Conservation (phyloP, 2,888 invertebrate genomes). For the Patella ulyssiponensis region DNA sequence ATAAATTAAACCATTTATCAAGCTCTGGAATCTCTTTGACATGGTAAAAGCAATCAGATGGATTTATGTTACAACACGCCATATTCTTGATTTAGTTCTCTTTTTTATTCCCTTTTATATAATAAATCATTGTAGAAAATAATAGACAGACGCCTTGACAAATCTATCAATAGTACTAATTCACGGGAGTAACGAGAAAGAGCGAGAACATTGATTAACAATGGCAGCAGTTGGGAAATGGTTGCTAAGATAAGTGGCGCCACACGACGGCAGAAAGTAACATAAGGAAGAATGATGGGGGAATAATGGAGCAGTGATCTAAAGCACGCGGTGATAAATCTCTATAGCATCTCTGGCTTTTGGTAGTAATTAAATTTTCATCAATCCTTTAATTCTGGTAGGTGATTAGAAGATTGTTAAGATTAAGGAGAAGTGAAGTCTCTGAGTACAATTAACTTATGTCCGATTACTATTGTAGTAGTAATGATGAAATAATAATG, state of each 20-base stretch:
- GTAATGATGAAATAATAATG: too few species aligned
- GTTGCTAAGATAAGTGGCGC: conserved; percentile 13
- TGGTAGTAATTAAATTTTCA: conserved; percentile 2
- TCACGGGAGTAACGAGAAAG: conserved; percentile 13
- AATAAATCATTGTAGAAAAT: not conserved
- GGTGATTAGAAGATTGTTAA: too few species aligned
- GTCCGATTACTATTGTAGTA: not conserved
- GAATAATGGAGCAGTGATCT: not conserved
- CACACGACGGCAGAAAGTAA: conserved; percentile 9
- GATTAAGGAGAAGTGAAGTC: not conserved
- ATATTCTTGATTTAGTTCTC: not conserved
- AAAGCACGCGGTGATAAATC: not conserved
- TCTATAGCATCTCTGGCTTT: not conserved
- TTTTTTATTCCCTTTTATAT: not conserved
- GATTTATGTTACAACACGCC: conserved; percentile 2
- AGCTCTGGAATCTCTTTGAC: not conserved
- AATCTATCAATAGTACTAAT: conserved; percentile 7
- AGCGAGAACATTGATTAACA: conserved; percentile 13
- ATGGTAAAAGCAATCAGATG: not conserved
- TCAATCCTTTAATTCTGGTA: not conserved
- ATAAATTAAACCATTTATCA: not conserved
- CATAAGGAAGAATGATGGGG: not conserved
- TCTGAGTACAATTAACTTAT: conserved; percentile 4
- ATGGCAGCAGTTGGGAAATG: conserved; percentile 12
- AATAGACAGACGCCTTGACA: conserved; percentile 6